Base-by-base conservation (phyloP, 2,888 invertebrate genomes). In the Hypena proboscidalis region DNA sequence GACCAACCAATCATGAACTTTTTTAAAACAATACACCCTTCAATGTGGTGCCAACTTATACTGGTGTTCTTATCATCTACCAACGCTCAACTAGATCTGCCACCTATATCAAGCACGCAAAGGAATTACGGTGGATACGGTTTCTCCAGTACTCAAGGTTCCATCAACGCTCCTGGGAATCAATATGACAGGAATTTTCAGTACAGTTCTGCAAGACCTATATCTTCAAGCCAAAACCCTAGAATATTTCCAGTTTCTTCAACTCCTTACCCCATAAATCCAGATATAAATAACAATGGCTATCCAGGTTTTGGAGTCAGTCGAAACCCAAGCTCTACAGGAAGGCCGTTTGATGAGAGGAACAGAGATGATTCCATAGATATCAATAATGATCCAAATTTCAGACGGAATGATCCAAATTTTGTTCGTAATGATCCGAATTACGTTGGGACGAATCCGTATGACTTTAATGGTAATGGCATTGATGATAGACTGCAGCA, bases 31-130 rank as follows among this genome's bases (percentile, higher is more conserved):
- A 81, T 68, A 70, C 58, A 70, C 14, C 60, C 74, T 21, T 72
- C 61, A 57, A 75, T 73, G 57, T 79, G 77, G 74, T 66, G 77
- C 36, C 70, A 72, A 65, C 45, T 83, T 41, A 58, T 70, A 48
- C 46, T 85, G 46, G 65, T 83, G 44, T 42, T 76, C 11, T 27
- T 72, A 19, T 39, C 63, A 38, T 51, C 56, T 33, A 73, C 76
- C 1, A 68, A 76, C 19, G 83, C 91, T 0, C 93, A 94, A 60
- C 70, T 93, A 30, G 93, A 93, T 63, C 66, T 93, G 29, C 93
- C 93, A 1, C 93, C 92, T 0, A 67, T 92, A 73, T 88, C 53
- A 30, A 83, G 74, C 67, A 83, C 78, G 34, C 83, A 78, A 54
- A 67, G 85, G 10, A 85, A 83, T 40, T 82, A 74, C 41, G 82